Conservation (phyloP, 30 jellyfish, hydroid and myxozoan genomes). For the Aurelia sp. region DNA sequence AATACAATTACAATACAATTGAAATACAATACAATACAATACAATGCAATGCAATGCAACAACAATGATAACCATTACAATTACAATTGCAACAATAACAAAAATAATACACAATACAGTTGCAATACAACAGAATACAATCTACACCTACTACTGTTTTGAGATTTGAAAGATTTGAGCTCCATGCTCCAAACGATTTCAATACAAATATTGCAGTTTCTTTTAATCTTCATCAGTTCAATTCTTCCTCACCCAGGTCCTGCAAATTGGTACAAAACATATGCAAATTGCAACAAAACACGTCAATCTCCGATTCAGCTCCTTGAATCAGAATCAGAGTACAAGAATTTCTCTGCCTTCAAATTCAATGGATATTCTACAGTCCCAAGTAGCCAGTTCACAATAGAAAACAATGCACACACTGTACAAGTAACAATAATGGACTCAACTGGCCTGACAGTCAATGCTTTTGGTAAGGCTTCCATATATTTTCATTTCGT, state of each 20-base stretch:
- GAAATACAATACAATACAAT: too few relatives aligned
- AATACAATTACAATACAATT: too few relatives aligned
- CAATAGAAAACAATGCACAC: constrained; percentile 54
- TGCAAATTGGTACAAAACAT: constrained; percentile 33
- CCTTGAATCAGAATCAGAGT: neutral
- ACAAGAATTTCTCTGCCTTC: constrained; percentile 11
- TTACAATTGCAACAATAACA: too few relatives aligned
- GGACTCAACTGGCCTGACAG: constrained; percentile 33
- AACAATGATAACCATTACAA: too few relatives aligned
- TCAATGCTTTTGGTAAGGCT: constrained; percentile 42
- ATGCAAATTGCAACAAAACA: constrained; percentile 43
- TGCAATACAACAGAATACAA: too few relatives aligned
- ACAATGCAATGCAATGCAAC: too few relatives aligned
- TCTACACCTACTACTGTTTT: too few relatives aligned
- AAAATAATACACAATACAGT: too few relatives aligned
- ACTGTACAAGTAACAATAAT: constrained; percentile 34
- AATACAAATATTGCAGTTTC: too few relatives aligned
- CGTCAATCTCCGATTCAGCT: constrained; percentile 67
- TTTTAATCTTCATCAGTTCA: too few relatives aligned
- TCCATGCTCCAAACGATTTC: too few relatives aligned
- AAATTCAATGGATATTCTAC: constrained; percentile 47
- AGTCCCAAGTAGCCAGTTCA: neutral
- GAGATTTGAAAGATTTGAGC: too few relatives aligned
- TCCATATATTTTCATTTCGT: neutral
- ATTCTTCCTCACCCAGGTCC: constrained; percentile 31